phyloP scores from a whole-genome alignment of 1,140 invertebrate genomes.

The Fopius arisanus region DNA sequence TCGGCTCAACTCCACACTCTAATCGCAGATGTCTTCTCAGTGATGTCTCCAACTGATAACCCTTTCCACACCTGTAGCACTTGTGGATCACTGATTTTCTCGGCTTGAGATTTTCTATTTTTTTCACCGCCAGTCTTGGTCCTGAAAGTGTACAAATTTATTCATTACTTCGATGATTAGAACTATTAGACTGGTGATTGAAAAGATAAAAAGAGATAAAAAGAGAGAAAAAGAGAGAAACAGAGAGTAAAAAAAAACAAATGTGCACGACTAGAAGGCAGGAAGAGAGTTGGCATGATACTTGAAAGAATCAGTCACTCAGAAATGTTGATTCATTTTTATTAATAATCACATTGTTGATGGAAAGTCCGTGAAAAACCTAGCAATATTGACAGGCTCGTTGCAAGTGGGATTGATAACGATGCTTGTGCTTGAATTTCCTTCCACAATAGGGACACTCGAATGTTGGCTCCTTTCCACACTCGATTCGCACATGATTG shows the following conservation, averaged over 20 bases:
- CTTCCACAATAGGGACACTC: constrained; percentile 64
- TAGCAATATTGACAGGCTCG: background rate
- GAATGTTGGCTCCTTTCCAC: constrained; percentile 67
- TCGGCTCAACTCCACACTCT: constrained; percentile 44
- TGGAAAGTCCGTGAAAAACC: constrained; percentile 42
- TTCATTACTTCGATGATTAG: background rate
- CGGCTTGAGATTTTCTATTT: constrained; percentile 33
- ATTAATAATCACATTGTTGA: constrained; percentile 36
- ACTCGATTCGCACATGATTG: constrained; percentile 67
- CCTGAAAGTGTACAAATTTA: constrained; percentile 43
- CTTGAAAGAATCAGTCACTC: too few relatives aligned
- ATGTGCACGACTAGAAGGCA: too few relatives aligned
- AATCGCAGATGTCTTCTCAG: constrained; percentile 55
- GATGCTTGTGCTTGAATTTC: constrained; percentile 66
- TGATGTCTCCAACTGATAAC: constrained; percentile 44
- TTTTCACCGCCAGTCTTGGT: constrained; percentile 40
- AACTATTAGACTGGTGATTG: background rate
- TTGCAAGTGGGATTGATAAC: constrained; percentile 56
- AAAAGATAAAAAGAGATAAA: too few relatives aligned
- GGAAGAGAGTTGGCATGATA: too few relatives aligned
- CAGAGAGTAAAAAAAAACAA: too few relatives aligned
- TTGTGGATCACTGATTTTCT: constrained; percentile 35
- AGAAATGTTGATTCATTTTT: too few relatives aligned
- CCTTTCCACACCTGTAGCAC: constrained; percentile 41
- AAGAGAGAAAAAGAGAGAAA: too few relatives aligned